phyloP scores from a whole-genome alignment of 2,113 vertebrate species.

The Tenebrosternarchus preto region DNA sequence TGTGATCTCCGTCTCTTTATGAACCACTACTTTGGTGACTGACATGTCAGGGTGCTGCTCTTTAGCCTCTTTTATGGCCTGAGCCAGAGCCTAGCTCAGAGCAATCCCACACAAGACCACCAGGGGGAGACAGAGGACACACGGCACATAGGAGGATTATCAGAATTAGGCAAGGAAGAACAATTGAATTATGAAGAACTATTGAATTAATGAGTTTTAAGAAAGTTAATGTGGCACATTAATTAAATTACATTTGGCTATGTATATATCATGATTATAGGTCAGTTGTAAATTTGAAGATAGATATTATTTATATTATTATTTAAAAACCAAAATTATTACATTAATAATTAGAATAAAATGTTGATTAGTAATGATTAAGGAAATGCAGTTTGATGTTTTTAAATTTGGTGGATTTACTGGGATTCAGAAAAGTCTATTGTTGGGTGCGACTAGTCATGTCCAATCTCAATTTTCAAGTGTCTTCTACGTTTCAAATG shows the following conservation, averaged over 20 bases:
- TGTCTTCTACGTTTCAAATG: no score
- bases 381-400: no score
- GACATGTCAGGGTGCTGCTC: constrained; percentile 99
- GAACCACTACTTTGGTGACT: constrained; percentile 99
- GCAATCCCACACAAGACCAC: constrained; percentile 70
- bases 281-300: neutral
- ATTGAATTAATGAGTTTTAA: constrained; percentile 10
- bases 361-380: neutral
- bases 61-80: constrained; percentile 99
- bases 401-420: neutral
- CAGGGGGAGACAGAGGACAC: constrained; percentile 89
- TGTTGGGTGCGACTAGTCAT: neutral
- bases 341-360: neutral
- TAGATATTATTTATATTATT: neutral
- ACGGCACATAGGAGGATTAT: constrained; percentile 80
- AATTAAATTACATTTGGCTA: neutral
- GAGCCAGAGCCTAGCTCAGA: constrained; percentile 95
- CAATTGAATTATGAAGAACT: no score
- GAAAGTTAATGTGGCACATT: neutral
- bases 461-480: no score
- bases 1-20: constrained; percentile 99
- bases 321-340: neutral
- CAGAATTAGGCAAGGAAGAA: constrained; percentile 71
- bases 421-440: neutral
- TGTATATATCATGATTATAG: neutral